phyloP scores from a whole-genome alignment of 2,797 vertebrate genomes.

The Eulemur coronatus region DNA sequence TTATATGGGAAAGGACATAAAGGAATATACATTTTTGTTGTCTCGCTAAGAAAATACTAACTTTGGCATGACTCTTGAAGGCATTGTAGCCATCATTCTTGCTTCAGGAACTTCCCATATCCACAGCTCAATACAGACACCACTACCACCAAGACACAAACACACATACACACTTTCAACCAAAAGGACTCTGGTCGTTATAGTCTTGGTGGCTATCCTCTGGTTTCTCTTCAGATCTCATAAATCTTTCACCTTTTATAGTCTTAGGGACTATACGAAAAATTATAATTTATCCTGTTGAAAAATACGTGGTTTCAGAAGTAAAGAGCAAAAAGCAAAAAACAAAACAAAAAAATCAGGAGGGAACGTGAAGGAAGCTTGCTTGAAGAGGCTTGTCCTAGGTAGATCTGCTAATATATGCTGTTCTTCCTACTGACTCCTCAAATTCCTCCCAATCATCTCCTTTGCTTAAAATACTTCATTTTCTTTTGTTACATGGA shows the following conservation, averaged over 20 bases:
- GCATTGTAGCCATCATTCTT: not conserved
- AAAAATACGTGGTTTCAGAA: not conserved
- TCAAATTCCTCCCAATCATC: not conserved
- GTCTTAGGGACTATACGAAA: not conserved
- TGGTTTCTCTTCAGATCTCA: no score
- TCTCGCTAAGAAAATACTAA: not conserved
- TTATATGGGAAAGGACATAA: not conserved
- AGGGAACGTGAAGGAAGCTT: not conserved
- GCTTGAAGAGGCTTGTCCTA: not conserved
- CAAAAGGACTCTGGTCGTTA: not conserved
- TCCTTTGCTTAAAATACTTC: not conserved
- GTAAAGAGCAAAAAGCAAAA: not conserved
- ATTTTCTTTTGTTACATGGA: not conserved
- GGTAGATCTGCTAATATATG: not conserved
- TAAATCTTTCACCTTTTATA: no score
- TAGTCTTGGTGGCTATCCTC: not conserved
- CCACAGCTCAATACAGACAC: not conserved
- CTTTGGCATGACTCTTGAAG: not conserved
- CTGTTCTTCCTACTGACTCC: not conserved
- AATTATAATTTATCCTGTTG: not conserved
- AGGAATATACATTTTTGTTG: not conserved
- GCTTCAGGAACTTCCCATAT: not conserved
- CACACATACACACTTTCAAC: not conserved
- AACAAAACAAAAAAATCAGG: not conserved
- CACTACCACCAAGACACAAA: no score